These are phyloP conservation scores for Hemaris fuciformis DNA, from an alignment of 2,888 invertebrate genomes.

Conservation along the genomic window DNA sequence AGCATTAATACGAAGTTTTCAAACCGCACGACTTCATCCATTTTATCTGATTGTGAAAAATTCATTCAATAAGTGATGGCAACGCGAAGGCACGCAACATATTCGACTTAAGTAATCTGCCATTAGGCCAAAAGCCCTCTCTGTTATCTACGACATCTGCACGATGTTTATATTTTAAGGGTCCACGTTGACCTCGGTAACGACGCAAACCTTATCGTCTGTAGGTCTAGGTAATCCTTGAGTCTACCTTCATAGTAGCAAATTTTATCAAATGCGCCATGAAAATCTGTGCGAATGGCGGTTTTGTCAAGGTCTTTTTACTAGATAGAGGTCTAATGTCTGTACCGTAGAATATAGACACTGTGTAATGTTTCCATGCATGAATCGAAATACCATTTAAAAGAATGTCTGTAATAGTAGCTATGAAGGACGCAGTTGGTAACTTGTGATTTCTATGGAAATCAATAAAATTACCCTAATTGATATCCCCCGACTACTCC, in stretches of 20 bases:
- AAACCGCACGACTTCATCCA: conserved; percentile 13
- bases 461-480: too few species aligned
- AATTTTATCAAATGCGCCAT: conserved; percentile 42
- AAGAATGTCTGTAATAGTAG: too few species aligned
- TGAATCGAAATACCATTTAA: too few species aligned
- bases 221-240: conserved; percentile 71
- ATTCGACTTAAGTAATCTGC: conserved; percentile 73
- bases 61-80: conserved; percentile 59
- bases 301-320: neutral
- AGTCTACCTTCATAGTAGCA: conserved; percentile 36
- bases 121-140: conserved; percentile 75
- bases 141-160: conserved; percentile 78
- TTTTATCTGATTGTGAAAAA: conserved; percentile 49
- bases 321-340: neutral
- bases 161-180: conserved; percentile 79
- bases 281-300: neutral
- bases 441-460: too few species aligned
- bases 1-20: conserved; percentile 26
- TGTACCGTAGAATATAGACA: too few species aligned
- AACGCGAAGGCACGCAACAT: conserved; percentile 51
- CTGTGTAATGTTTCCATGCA: too few species aligned
- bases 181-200: conserved; percentile 77
- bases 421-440: too few species aligned
- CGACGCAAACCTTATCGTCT: conserved; percentile 72
- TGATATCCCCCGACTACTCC: too few species aligned